These are phyloP conservation scores for Notodromas monacha DNA, from an alignment of 2,888 invertebrate genomes.

Conservation along the genomic window DNA sequence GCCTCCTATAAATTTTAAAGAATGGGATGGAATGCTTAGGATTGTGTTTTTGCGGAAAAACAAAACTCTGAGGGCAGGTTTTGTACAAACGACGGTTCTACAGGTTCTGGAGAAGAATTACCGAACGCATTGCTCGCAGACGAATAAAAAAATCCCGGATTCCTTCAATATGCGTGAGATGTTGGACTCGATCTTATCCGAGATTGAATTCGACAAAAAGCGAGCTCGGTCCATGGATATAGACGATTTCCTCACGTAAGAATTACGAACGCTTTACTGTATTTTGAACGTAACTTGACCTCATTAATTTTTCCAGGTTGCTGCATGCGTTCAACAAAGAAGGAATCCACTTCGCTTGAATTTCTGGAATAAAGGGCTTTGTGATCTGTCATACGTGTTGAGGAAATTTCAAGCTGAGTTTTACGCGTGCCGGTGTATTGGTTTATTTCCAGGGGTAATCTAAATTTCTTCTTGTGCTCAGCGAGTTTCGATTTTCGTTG, in stretches of 20 bases:
- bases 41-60: constrained; percentile 86
- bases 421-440: no score
- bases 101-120: constrained; percentile 69
- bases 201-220: constrained; percentile 31
- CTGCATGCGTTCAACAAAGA: constrained; percentile 58
- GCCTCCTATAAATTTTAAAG: constrained; percentile 71
- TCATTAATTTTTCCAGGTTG: constrained; percentile 27
- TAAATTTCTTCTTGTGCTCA: no score
- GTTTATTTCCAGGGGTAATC: no score
- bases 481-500: no score
- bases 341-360: constrained; percentile 65
- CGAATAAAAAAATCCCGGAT: constrained; percentile 34
- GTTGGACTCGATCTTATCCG: constrained; percentile 35
- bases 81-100: constrained; percentile 50
- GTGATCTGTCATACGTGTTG: constrained; percentile 4
- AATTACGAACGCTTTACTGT: constrained; percentile 8
- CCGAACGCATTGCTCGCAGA: constrained; percentile 47
- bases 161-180: constrained; percentile 50
- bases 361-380: neutral
- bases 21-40: constrained; percentile 91
- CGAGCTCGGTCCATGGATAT: constrained; percentile 77
- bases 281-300: constrained; percentile 11
- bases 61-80: constrained; percentile 64
- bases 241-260: constrained; percentile 38
- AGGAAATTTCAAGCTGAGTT: no score